Percentiles rank a stretch among this genome's conserved stretches.
Evolutionary conservation across 2,888 invertebrate genomes (phyloP).

Genomic region (Melieria picta): DNA sequence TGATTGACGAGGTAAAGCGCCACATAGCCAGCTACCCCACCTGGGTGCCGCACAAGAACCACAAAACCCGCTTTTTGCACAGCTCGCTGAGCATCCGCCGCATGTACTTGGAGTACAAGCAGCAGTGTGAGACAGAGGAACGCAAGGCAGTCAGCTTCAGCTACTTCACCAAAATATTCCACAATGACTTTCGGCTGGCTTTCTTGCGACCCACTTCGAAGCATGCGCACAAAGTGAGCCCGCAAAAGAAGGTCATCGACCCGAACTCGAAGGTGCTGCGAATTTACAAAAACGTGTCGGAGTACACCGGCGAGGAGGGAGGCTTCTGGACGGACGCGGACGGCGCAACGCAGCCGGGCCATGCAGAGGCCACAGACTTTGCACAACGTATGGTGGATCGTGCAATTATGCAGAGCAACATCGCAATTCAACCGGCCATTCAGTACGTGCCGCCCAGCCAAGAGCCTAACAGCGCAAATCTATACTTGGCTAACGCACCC

Average conservation of each 20-base stretch:
- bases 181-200: slow-evolving; percentile 41
- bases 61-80: slow-evolving; percentile 44
- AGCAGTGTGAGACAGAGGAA: slow-evolving; percentile 33
- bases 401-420: slow-evolving; percentile 19
- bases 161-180: slow-evolving; percentile 42
- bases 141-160: slow-evolving; percentile 33
- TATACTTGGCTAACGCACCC: no score
- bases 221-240: slow-evolving; percentile 35
- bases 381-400: not conserved
- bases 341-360: not conserved
- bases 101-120: slow-evolving; percentile 44
- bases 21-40: slow-evolving; percentile 46
- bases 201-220: slow-evolving; percentile 39
- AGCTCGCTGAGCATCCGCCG: slow-evolving; percentile 43
- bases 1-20: slow-evolving; percentile 37
- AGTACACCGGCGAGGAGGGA: slow-evolving; percentile 45
- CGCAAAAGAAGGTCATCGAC: slow-evolving; percentile 23
- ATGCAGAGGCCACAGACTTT: not conserved
- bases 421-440: slow-evolving; percentile 8
- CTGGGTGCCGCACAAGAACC: slow-evolving; percentile 45
- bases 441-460: slow-evolving; percentile 17
- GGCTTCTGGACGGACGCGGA: slow-evolving; percentile 39
- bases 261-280: not conserved
- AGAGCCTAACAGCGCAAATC: no score
- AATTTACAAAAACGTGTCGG: slow-evolving; percentile 36